Evolutionary conservation across 2,797 vertebrate genomes (phyloP).

Genomic region (Xiphorhynchus erythropygius): DNA sequence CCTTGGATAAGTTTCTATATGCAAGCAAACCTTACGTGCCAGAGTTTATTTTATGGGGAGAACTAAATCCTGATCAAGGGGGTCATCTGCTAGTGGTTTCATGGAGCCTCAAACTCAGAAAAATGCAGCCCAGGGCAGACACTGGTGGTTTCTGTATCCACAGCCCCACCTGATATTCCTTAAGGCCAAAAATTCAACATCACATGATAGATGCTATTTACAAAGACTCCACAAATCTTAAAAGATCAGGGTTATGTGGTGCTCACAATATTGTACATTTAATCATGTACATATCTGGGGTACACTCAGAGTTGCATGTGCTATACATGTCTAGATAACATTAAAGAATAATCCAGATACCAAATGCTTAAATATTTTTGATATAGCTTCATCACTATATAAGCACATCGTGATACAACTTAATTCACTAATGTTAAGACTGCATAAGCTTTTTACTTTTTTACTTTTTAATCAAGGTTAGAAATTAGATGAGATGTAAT

Average conservation of each 20-base stretch:
- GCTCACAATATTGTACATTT: background rate
- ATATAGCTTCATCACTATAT: background rate
- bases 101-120: background rate
- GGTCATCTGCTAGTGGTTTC: background rate
- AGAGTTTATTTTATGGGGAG: background rate
- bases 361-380: background rate
- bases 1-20: background rate
- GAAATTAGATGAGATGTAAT: conserved; percentile 24
- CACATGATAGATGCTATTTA: background rate
- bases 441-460: background rate
- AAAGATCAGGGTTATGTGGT: background rate
- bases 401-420: background rate
- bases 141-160: background rate
- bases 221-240: background rate
- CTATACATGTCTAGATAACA: background rate
- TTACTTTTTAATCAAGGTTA: conserved; percentile 35
- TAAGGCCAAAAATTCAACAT: background rate
- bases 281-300: rapidly evolving
- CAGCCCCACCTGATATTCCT: background rate
- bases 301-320: background rate
- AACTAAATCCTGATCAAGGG: background rate
- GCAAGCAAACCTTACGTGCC: background rate
- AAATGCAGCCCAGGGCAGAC: background rate
- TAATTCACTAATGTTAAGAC: background rate
- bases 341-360: background rate